A percentile compares a stretch with the other conserved stretches of the same genome.
Evolutionary conservation across 1,140 invertebrate genomes (phyloP).

Genomic region (Drosophila watanabei): DNA sequence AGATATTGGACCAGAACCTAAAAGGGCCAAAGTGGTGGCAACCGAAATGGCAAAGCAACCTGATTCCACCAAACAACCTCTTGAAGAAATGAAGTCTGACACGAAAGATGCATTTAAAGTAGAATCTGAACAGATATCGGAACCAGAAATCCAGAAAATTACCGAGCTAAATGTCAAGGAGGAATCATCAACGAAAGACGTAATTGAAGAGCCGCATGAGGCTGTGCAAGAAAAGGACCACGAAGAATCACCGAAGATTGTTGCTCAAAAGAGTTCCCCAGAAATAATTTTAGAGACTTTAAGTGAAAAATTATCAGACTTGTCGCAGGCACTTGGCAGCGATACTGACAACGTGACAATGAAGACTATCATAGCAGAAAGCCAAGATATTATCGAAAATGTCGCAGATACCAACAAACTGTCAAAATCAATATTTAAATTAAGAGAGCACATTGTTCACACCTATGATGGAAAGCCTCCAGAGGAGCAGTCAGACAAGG

Average conservation of each 20-base stretch:
- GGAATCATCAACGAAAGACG: not conserved
- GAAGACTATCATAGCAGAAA: conserved; percentile 20
- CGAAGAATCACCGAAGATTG: not conserved
- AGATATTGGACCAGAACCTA: conserved; percentile 23
- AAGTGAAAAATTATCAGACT: conserved; percentile 2
- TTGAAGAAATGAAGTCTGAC: not conserved
- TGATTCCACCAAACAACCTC: not conserved
- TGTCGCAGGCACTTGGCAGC: conserved; percentile 11
- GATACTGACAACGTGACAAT: conserved; percentile 3
- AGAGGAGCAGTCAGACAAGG: conserved; percentile 23
- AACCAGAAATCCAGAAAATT: not conserved
- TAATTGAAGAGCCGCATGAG: not conserved
- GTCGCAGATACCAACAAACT: conserved; percentile 38
- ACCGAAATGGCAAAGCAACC: not conserved
- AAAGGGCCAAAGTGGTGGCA: conserved; percentile 42
- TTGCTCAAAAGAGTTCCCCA: not conserved
- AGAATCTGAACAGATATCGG: not conserved
- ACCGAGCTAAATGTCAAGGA: not conserved
- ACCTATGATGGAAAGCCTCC: conserved; percentile 65
- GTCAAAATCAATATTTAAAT: conserved; percentile 67
- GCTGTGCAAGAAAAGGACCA: not conserved
- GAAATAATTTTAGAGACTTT: conserved; percentile 5
- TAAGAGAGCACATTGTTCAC: conserved; percentile 78
- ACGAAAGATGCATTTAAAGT: not conserved
- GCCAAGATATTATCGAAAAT: conserved; percentile 52